Conservation (phyloP, 2,113 vertebrate species). For the Pungitius pungitius region DNA sequence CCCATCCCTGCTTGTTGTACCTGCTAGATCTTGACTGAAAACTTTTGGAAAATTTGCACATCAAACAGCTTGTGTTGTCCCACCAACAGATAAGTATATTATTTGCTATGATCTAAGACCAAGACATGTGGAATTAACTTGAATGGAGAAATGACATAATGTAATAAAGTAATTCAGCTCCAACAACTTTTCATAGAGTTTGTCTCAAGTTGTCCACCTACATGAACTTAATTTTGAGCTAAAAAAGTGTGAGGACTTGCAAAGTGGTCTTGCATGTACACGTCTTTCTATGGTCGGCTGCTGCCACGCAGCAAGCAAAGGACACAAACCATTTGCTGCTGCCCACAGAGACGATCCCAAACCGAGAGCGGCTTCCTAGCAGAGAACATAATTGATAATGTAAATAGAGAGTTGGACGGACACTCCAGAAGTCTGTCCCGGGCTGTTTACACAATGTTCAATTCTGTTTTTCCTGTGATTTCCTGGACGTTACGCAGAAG, state of each 20-base stretch:
- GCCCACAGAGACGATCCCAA: constrained; percentile 53
- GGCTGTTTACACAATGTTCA: constrained; percentile 80
- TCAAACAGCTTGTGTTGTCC: background rate
- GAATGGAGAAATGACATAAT: background rate
- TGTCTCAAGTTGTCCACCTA: background rate
- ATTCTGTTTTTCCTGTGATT: constrained; percentile 79
- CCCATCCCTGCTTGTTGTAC: too few relatives aligned
- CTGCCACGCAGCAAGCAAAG: constrained; percentile 49
- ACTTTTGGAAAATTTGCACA: too few relatives aligned
- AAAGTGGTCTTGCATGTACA: background rate
- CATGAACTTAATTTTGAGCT: background rate
- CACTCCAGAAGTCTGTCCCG: constrained; percentile 71
- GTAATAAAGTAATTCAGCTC: too few relatives aligned
- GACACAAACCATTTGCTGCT: constrained; percentile 67
- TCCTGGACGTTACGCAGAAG: constrained; percentile 80
- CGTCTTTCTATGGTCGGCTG: constrained; percentile 16
- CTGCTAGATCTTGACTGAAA: too few relatives aligned
- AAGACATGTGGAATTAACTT: background rate
- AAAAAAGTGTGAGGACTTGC: background rate
- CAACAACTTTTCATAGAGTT: background rate
- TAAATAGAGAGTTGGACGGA: constrained; percentile 78
- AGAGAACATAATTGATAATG: constrained; percentile 77
- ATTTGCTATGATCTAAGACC: background rate
- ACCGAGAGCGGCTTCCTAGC: constrained; percentile 65
- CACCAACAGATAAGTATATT: background rate